Evolutionary conservation across 1,140 invertebrate species (phyloP).

Genomic region (Helicorthomorpha holstii): DNA sequence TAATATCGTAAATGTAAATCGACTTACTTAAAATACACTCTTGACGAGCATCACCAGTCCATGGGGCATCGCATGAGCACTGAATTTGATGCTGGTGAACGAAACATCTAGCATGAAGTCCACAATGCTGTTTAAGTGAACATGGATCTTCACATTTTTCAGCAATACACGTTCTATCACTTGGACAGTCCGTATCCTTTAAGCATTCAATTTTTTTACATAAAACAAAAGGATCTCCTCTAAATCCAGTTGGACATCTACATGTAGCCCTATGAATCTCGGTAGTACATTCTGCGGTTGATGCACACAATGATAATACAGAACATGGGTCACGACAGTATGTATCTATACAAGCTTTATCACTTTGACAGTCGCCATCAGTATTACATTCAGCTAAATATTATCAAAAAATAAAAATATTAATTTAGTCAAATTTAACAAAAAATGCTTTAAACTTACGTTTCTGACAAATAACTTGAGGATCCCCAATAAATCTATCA

Average conservation of each 20-base stretch:
- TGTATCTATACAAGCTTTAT: conserved; percentile 19
- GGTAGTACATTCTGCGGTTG: conserved; percentile 51
- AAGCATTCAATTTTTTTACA: conserved; percentile 42
- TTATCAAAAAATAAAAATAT: neutral
- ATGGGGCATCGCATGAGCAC: conserved; percentile 12
- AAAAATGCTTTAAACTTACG: neutral
- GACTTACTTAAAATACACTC: conserved; percentile 8
- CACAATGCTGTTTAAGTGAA: conserved; percentile 41
- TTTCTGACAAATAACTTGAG: conserved; percentile 15
- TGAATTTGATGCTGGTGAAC: conserved; percentile 12
- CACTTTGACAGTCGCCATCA: conserved; percentile 20
- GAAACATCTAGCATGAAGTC: conserved; percentile 13
- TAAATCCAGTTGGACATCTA: conserved; percentile 48
- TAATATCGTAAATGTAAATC: no score
- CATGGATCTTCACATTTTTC: conserved; percentile 74
- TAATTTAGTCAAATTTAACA: neutral
- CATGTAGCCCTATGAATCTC: conserved; percentile 59
- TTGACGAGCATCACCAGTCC: conserved; percentile 12
- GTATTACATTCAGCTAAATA: conserved; percentile 16
- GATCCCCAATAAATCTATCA: conserved; percentile 46
- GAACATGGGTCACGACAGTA: conserved; percentile 19
- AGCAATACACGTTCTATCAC: conserved; percentile 19
- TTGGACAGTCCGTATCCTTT: conserved; percentile 20
- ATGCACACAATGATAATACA: conserved; percentile 37
- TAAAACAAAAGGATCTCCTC: conserved; percentile 58